A percentile compares a stretch with the other conserved stretches of the same genome.
phyloP scores from a whole-genome alignment of 2,113 vertebrate species.

The Pterocles burchelli region DNA sequence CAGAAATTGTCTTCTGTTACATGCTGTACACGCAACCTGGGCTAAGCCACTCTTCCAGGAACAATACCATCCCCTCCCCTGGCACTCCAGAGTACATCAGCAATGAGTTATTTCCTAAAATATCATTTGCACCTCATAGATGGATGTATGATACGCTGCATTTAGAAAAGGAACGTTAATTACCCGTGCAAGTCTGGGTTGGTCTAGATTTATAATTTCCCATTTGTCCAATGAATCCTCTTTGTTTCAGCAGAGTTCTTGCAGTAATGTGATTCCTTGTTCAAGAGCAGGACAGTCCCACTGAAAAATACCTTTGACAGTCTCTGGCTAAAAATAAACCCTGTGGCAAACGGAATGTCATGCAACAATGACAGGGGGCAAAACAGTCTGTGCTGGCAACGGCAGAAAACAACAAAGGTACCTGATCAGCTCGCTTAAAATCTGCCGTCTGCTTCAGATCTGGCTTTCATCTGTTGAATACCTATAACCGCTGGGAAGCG shows the following conservation, averaged over 20 bases:
- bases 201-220: conserved; percentile 98
- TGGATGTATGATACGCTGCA: neutral
- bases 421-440: neutral
- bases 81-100: neutral
- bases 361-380: conserved; percentile 78
- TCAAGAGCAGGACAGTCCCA: conserved; percentile 73
- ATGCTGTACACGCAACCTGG: neutral
- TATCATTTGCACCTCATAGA: neutral
- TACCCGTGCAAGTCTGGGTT: conserved; percentile 95
- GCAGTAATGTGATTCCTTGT: conserved; percentile 75
- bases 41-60: neutral
- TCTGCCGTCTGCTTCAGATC: neutral
- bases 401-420: conserved; percentile 12
- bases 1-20: neutral
- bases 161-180: conserved; percentile 57
- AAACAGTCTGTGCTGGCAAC: conserved; percentile 55
- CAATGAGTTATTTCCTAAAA: neutral
- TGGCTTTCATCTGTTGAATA: neutral
- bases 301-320: conserved; percentile 82
- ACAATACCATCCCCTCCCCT: conserved; percentile 18
- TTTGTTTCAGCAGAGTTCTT: conserved; percentile 67
- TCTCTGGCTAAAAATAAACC: conserved; percentile 90
- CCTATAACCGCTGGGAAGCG: fast-evolving
- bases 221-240: conserved; percentile 78
- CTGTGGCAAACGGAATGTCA: conserved; percentile 81